Evolutionary conservation across 2,113 vertebrate species (phyloP).

Genomic region (Eretmodus cyanostictus): DNA sequence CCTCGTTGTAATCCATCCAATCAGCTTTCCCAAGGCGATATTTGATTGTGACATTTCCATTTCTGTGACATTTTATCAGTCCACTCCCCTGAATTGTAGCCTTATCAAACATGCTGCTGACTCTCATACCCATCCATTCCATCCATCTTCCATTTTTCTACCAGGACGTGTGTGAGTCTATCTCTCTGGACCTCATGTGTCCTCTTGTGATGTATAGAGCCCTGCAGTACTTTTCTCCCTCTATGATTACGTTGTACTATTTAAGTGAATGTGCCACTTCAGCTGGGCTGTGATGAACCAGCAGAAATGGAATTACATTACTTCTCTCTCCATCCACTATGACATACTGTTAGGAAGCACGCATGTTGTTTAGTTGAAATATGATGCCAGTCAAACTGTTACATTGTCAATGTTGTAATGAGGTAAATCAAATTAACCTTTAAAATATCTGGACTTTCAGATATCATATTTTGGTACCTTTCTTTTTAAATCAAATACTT

Average conservation of each 20-base stretch:
- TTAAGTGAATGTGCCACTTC: slow-evolving; percentile 50
- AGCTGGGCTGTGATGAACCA: slow-evolving; percentile 45
- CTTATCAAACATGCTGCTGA: slow-evolving; percentile 38
- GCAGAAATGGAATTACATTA: slow-evolving; percentile 36
- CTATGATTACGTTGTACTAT: slow-evolving; percentile 45
- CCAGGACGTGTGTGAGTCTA: slow-evolving; percentile 11
- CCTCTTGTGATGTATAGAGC: slow-evolving; percentile 50
- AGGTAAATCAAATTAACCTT: slow-evolving; percentile 9
- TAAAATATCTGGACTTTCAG: neutral
- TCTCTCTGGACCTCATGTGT: slow-evolving; percentile 47
- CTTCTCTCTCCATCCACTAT: neutral
- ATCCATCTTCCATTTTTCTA: slow-evolving; percentile 41
- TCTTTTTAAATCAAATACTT: neutral
- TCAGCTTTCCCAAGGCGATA: neutral
- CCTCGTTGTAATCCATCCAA: slow-evolving; percentile 21
- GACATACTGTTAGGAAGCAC: neutral
- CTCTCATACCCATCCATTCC: slow-evolving; percentile 18
- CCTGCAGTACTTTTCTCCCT: slow-evolving; percentile 7
- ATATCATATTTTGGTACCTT: neutral
- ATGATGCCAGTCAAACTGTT: neutral
- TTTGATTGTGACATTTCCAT: slow-evolving; percentile 2
- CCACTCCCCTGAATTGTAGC: neutral
- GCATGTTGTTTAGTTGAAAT: slow-evolving; percentile 6
- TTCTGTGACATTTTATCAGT: neutral
- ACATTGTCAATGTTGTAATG: slow-evolving; percentile 2